A percentile compares a stretch with the other conserved stretches of the same genome.
These are phyloP conservation scores for Eolophus roseicapilla DNA, from an alignment of 2,113 vertebrate species.

Conservation along the genomic window DNA sequence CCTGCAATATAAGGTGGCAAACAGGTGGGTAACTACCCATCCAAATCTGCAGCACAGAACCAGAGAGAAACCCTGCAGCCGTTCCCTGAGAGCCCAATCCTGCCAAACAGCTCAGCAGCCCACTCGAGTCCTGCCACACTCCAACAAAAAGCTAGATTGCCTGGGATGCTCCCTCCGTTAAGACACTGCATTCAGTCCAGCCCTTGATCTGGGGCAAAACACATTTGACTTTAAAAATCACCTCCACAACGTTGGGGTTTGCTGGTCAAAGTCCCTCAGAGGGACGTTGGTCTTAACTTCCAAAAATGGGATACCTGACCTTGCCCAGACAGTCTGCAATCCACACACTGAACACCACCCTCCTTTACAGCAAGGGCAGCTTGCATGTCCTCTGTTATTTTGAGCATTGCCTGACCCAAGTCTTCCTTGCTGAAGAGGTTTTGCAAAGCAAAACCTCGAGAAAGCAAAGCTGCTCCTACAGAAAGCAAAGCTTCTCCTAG, in stretches of 20 bases:
- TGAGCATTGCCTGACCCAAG: neutral
- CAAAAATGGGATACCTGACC: rapidly evolving
- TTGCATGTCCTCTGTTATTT: neutral
- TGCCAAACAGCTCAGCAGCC: neutral
- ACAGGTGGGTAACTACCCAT: neutral
- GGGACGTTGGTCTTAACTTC: neutral
- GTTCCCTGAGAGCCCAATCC: neutral
- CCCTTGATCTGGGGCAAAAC: neutral
- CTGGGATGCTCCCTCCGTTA: neutral
- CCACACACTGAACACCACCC: neutral
- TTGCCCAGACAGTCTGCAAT: rapidly evolving
- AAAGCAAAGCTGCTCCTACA: neutral
- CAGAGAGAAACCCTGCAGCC: neutral
- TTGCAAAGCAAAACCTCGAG: neutral
- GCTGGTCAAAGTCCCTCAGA: neutral
- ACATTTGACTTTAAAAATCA: neutral
- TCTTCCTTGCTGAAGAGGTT: neutral
- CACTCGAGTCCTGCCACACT: no score
- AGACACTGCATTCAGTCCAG: neutral
- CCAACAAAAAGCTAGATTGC: neutral
- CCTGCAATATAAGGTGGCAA: neutral
- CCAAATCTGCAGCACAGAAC: neutral
- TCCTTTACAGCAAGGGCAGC: neutral
- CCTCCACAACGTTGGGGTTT: neutral
- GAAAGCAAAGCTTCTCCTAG: neutral